Conservation (phyloP, 1,140 invertebrate species). For the Oryctes rhinoceros region DNA sequence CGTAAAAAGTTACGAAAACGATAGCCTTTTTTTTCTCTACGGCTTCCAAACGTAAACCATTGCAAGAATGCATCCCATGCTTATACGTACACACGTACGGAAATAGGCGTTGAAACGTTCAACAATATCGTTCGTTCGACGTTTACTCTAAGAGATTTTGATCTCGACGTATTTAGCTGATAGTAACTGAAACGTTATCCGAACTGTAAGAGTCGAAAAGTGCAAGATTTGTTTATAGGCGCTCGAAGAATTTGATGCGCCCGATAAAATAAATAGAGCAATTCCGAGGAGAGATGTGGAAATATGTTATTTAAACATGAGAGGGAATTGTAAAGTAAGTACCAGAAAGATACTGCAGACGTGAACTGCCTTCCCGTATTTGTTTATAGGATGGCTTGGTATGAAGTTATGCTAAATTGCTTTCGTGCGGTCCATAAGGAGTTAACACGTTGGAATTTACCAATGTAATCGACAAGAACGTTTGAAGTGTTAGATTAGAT, state of each 20-base stretch:
- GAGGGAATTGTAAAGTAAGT: too few species aligned
- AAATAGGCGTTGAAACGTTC: not conserved
- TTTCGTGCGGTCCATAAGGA: too few species aligned
- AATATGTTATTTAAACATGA: not conserved
- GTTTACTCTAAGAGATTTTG: not conserved
- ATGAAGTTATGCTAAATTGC: too few species aligned
- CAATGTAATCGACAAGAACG: too few species aligned
- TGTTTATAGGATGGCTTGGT: too few species aligned
- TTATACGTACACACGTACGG: not conserved
- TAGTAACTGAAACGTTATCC: not conserved
- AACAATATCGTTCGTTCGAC: not conserved
- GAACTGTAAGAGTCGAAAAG: not conserved
- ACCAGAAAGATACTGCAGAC: too few species aligned
- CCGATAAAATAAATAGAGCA: slow-evolving; percentile 11
- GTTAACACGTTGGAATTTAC: too few species aligned
- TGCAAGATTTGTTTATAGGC: slow-evolving; percentile 10
- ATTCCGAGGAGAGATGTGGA: not conserved
- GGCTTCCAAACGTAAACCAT: not conserved
- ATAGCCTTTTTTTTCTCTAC: slow-evolving; percentile 7
- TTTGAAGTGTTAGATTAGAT: too few species aligned
- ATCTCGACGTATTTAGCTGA: not conserved
- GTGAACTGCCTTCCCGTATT: too few species aligned
- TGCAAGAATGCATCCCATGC: slow-evolving; percentile 21
- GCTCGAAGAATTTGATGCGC: not conserved
- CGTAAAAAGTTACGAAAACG: slow-evolving; percentile 32